Evolutionary conservation across 2,888 invertebrate species (phyloP), one percentile per base, ranked within the genome.

Genomic region (Microctonus hyperodae): DNA sequence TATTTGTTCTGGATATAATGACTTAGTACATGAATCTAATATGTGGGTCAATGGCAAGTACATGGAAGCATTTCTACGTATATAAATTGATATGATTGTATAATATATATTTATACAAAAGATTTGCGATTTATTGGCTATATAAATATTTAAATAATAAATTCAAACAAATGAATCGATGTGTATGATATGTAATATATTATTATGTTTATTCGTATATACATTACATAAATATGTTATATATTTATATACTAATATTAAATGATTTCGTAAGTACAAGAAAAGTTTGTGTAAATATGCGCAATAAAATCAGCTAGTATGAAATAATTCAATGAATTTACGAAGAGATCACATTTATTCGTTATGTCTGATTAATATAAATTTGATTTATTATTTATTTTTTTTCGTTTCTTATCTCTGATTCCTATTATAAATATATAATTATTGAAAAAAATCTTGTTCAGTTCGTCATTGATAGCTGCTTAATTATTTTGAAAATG

Each of bases 171-270:
- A 22, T n/a, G 6, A 37, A 53, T 22, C 44, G 44, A 44, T 40
- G 40, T 69, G 68, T n/a, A n/a, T 72, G 71, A 68, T 72, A 69
- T 72, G 69, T 68, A 69, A 72, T 72, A 72, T 72, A 72, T 72
- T 72, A 72, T 69, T 23, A 61, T 61, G 61, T 44, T 44, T 44
- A 44, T 67, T 67, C 67, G 67, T 71, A 72, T 69, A 64, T 64
- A 55, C 25, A 70, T 70, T 64, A 70, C 67, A 71, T 67, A 70
- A 68, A 70, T 63, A 37, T 20, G 28, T 28, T 44, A 20, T 44
- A 44, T 7, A 70, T 64, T 61, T 68, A 16, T 44, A 28, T 28
- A 69, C n/a, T n/a, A n/a, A n/a, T 70, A 69, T 68, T 63, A 64
- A 56, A 67, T 70, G 71, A 69, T n/a, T 60, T 60, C 67, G 68